Percentiles rank a stretch among this genome's conserved stretches.
phyloP scores from a whole-genome alignment of 2,888 invertebrate species.

The Acronicta psi region DNA sequence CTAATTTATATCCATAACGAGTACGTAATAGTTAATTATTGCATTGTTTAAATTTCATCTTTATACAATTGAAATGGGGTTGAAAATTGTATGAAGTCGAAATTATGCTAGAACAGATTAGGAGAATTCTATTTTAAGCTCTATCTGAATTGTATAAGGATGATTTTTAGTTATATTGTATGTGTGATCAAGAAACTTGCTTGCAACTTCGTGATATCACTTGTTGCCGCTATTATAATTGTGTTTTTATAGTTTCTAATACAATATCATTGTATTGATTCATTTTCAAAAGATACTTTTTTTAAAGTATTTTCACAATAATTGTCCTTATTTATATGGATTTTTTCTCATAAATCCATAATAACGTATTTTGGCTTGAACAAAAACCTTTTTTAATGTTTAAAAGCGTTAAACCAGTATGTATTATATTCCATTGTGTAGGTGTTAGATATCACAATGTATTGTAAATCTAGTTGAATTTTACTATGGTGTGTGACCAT shows the following conservation, averaged over 20 bases:
- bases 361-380: not conserved
- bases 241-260: slow-evolving; percentile 29
- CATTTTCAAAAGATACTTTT: slow-evolving; percentile 22
- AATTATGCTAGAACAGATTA: not conserved
- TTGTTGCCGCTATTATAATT: not conserved
- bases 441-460: slow-evolving; percentile 18
- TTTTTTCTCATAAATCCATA: not conserved
- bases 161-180: too few species aligned
- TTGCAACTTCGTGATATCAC: not conserved
- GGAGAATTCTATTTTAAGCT: not conserved
- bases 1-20: not conserved
- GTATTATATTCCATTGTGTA: slow-evolving; percentile 42
- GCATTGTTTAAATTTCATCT: not conserved
- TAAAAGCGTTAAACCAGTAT: slow-evolving; percentile 20
- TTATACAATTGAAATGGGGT: not conserved
- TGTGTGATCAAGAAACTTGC: too few species aligned
- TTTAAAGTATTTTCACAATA: slow-evolving; percentile 31
- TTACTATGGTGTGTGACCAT: slow-evolving; percentile 13
- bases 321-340: not conserved
- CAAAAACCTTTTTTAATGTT: slow-evolving; percentile 3
- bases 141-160: not conserved
- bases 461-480: slow-evolving; percentile 21
- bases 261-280: slow-evolving; percentile 26
- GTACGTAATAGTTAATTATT: too few species aligned
- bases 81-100: not conserved